Evolutionary conservation across 1,140 invertebrate species (phyloP), one percentile per base, ranked within the genome.

Genomic region (Leucophenga varia): DNA sequence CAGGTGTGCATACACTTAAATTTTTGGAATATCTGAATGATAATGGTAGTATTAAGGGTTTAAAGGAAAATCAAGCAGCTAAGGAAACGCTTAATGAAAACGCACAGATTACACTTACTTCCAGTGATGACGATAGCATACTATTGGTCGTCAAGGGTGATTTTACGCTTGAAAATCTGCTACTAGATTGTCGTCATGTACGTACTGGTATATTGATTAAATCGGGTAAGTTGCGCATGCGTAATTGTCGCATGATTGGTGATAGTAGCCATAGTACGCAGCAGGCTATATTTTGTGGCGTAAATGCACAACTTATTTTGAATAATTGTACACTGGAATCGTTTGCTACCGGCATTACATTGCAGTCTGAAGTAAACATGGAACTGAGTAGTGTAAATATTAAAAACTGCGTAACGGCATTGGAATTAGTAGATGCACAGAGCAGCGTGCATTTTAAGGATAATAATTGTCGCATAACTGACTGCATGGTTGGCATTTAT

Each of bases 281-380:
- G 39, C 76, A 78, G 40, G 78, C 68, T 28, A 78, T 79, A 30
- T 70, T 77, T 3, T 76, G 78, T 9, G 53, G 76, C 38, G 59
- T 64, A 1, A 59, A 60, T 14, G 61, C 61, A 4, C 49, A 54
- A 20, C 37, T 79, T 2, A 44, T 64, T 9, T 41, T 79, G 1
- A 43, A 64, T 7, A 57, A 68, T 52, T 78, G 76, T 47, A 47
- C 70, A 6, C 60, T 79, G 8, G 57, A 56, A 28, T 61, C 65
- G 18, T 77, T 78, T 63, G 63, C 60, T 2, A 72, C 69, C 19
- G 77, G 61, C 0, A 52, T 72, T 41, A 68, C 64, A 6, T 30
- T 67, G 47, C 63, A 51, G 1, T 16, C 46, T 1, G 31, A 46
- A 7, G 53, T 56, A 5, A 50, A 39, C 16, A 64, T 53, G 0